Conservation (phyloP, 2,888 invertebrate species). For the Drosophila rellima region DNA sequence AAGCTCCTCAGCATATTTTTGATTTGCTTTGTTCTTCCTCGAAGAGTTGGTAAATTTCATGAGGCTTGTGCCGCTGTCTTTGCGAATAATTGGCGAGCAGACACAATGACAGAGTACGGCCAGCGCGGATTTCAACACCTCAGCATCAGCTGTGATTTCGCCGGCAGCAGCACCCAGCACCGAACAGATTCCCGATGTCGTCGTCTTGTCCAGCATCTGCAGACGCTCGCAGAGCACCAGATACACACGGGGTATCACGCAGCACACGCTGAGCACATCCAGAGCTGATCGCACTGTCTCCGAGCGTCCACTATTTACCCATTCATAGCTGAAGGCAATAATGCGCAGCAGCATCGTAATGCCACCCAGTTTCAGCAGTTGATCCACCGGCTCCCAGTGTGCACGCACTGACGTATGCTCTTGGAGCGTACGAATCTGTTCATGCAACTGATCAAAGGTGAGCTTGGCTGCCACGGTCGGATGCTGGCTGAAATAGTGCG, state of each 20-base stretch:
- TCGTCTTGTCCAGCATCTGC: conserved; percentile 91
- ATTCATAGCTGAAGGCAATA: conserved; percentile 95
- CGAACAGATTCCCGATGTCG: conserved; percentile 92
- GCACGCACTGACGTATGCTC: conserved; percentile 91
- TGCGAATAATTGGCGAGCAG: conserved; percentile 92
- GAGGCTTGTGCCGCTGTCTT: conserved; percentile 73
- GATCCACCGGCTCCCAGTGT: conserved; percentile 96
- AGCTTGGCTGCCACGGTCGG: conserved; percentile 88
- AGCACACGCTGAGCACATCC: conserved; percentile 96
- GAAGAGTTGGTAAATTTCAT: conserved; percentile 77
- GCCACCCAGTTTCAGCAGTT: conserved; percentile 93
- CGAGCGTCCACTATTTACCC: conserved; percentile 92
- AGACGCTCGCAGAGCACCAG: conserved; percentile 91
- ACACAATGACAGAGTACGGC: conserved; percentile 97
- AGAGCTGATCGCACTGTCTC: conserved; percentile 93
- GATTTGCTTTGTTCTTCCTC: conserved; percentile 86
- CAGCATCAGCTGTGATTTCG: conserved; percentile 95
- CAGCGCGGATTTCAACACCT: conserved; percentile 96
- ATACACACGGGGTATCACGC: conserved; percentile 94
- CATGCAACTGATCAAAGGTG: conserved; percentile 92
- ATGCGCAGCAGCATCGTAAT: conserved; percentile 93
- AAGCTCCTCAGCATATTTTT: conserved; percentile 92
- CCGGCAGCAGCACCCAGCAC: conserved; percentile 95
- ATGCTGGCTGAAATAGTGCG: conserved; percentile 84
- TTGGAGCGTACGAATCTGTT: conserved; percentile 93